phyloP scores from a whole-genome alignment of 2,888 invertebrate species.

The Apamea monoglypha region DNA sequence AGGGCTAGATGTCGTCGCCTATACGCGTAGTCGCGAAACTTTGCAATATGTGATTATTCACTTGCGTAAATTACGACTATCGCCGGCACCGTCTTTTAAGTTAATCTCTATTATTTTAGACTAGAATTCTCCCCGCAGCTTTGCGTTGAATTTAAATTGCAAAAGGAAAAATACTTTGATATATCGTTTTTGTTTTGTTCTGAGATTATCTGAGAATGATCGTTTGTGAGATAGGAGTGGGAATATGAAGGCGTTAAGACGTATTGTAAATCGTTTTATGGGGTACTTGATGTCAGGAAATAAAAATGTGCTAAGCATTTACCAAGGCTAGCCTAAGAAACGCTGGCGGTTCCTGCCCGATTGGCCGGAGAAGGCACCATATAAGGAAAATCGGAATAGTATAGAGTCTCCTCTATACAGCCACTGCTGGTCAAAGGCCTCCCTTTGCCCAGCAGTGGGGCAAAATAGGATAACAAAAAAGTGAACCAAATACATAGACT shows the following conservation, averaged over 20 bases:
- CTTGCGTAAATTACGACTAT: conserved; percentile 76
- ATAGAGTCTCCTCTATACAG: too few relatives aligned
- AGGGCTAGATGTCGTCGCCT: conserved; percentile 74
- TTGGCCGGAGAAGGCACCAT: neutral
- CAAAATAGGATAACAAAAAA: neutral
- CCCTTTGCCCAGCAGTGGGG: neutral
- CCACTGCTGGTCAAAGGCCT: too few relatives aligned
- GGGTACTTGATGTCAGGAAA: neutral
- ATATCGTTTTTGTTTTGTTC: conserved; percentile 35
- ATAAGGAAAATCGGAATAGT: neutral
- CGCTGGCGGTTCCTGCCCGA: neutral
- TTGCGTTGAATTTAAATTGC: conserved; percentile 46
- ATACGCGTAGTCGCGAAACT: conserved; percentile 68
- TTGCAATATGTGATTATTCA: conserved; percentile 75
- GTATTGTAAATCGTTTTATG: neutral
- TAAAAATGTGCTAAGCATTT: neutral
- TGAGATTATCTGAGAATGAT: conserved; percentile 40
- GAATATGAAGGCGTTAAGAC: conserved; percentile 9
- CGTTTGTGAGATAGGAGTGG: neutral
- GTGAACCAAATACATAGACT: neutral
- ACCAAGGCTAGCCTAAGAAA: neutral
- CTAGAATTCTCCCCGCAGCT: conserved; percentile 47
- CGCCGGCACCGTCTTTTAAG: conserved; percentile 68
- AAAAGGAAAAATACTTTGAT: conserved; percentile 49
- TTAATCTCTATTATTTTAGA: conserved; percentile 70